Percentiles rank a stretch among this genome's conserved stretches.
phyloP scores from a whole-genome alignment of 2,888 invertebrate genomes.

The Tetanocera ferruginea region DNA sequence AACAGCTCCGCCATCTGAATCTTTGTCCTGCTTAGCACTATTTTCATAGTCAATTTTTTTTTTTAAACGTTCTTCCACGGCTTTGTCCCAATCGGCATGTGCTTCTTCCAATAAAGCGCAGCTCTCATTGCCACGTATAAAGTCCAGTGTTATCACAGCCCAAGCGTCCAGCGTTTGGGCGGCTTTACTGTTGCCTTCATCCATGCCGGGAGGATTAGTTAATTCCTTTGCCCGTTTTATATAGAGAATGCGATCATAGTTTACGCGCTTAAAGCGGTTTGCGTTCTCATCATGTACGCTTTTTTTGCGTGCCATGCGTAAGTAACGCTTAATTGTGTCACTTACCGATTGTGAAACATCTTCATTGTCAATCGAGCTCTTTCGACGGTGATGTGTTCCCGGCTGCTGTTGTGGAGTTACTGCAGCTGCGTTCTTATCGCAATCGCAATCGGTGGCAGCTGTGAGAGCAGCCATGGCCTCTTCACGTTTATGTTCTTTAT shows the following conservation, averaged over 20 bases:
- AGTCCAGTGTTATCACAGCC: constrained; percentile 74
- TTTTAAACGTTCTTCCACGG: constrained; percentile 57
- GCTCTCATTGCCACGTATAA: constrained; percentile 68
- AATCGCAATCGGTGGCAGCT: constrained; percentile 59
- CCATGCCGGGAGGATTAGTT: constrained; percentile 82
- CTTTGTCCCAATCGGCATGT: constrained; percentile 60
- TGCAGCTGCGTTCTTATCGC: constrained; percentile 51
- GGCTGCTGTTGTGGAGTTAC: constrained; percentile 45
- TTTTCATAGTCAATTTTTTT: constrained; percentile 58
- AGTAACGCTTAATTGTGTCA: constrained; percentile 87
- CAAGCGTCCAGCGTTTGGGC: constrained; percentile 84
- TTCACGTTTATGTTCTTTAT: constrained; percentile 54
- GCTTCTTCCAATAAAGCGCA: constrained; percentile 55
- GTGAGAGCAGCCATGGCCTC: constrained; percentile 53
- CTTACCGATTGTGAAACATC: constrained; percentile 89
- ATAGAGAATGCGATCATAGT: constrained; percentile 86
- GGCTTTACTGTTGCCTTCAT: constrained; percentile 82
- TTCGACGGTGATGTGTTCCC: constrained; percentile 70
- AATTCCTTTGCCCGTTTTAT: constrained; percentile 86
- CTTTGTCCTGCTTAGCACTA: background rate
- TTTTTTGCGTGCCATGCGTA: constrained; percentile 90
- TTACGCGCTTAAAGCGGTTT: constrained; percentile 88
- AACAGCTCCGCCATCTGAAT: background rate
- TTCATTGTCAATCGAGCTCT: constrained; percentile 86
- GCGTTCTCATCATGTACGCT: constrained; percentile 82